Conservation (phyloP, 2,888 invertebrate species). For the Hyposoter dolosus region DNA sequence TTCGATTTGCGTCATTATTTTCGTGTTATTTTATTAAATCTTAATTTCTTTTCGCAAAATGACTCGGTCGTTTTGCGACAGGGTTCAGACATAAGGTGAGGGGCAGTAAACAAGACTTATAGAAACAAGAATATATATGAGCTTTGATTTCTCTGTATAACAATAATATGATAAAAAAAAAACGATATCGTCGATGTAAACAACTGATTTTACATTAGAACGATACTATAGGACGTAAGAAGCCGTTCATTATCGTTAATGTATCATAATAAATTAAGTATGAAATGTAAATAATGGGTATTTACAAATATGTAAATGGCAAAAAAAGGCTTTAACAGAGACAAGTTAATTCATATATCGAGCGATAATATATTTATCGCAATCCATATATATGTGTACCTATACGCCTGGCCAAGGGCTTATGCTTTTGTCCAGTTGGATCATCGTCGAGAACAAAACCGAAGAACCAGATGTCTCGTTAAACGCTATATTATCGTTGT, state of each 20-base stretch:
- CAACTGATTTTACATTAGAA: slow-evolving; percentile 84
- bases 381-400: slow-evolving; percentile 52
- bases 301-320: slow-evolving; percentile 84
- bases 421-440: slow-evolving; percentile 48
- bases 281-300: slow-evolving; percentile 84
- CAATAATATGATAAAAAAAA: slow-evolving; percentile 75
- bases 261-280: slow-evolving; percentile 83
- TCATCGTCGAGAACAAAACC: slow-evolving; percentile 56
- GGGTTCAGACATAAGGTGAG: slow-evolving; percentile 45
- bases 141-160: slow-evolving; percentile 74
- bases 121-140: slow-evolving; percentile 77
- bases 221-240: slow-evolving; percentile 79
- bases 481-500: slow-evolving; percentile 67
- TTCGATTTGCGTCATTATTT: neutral
- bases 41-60: slow-evolving; percentile 62
- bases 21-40: neutral
- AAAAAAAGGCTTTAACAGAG: slow-evolving; percentile 83
- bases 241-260: slow-evolving; percentile 74
- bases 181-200: slow-evolving; percentile 79
- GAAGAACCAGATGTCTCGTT: slow-evolving; percentile 59
- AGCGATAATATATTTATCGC: slow-evolving; percentile 58
- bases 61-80: slow-evolving; percentile 64
- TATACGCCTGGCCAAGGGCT: slow-evolving; percentile 71
- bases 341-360: slow-evolving; percentile 76
- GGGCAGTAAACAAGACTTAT: slow-evolving; percentile 71